These are phyloP conservation scores for Masnerella sp. DNA, from an alignment of 2,888 invertebrate genomes.

Conservation along the genomic window DNA sequence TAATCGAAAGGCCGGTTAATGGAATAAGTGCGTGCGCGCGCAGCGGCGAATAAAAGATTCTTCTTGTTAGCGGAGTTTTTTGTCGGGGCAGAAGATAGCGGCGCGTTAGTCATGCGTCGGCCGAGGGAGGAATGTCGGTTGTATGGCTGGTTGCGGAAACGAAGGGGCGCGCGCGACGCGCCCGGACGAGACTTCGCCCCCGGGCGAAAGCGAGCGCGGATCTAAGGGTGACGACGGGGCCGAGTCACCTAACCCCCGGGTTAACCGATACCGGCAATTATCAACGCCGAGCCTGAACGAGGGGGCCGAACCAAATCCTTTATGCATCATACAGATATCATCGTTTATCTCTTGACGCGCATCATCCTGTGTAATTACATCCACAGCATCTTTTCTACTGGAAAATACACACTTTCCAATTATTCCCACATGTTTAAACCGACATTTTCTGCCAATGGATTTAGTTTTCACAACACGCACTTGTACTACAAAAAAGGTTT, in stretches of 20 bases:
- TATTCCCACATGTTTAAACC: too few relatives aligned
- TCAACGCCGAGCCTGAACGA: constrained; percentile 72
- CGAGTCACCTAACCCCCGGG: constrained; percentile 68
- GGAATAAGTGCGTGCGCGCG: constrained; percentile 1
- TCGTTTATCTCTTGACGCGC: constrained; percentile 65
- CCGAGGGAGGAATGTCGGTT: constrained; percentile 62
- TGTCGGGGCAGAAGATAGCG: constrained; percentile 65
- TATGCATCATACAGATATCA: constrained; percentile 60
- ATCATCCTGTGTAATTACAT: constrained; percentile 69
- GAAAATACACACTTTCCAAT: constrained; percentile 36
- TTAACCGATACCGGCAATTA: constrained; percentile 78
- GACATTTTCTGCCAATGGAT: too few relatives aligned
- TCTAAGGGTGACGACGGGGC: constrained; percentile 64
- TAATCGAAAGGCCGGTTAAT: constrained; percentile 13
- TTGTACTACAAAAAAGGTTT: too few relatives aligned
- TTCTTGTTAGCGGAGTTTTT: constrained; percentile 38
- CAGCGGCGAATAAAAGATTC: constrained; percentile 31
- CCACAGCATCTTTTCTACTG: constrained; percentile 40
- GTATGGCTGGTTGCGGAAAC: constrained; percentile 71
- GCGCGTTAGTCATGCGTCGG: constrained; percentile 66
- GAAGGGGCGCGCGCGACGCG: constrained; percentile 75
- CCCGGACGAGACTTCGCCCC: constrained; percentile 66
- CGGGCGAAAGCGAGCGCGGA: constrained; percentile 64
- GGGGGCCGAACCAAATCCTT: constrained; percentile 55
- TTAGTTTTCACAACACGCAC: too few relatives aligned